Evolutionary conservation across 2,797 vertebrate species (phyloP), one percentile per base, ranked within the genome.

Genomic region (Sebastes reedi): DNA sequence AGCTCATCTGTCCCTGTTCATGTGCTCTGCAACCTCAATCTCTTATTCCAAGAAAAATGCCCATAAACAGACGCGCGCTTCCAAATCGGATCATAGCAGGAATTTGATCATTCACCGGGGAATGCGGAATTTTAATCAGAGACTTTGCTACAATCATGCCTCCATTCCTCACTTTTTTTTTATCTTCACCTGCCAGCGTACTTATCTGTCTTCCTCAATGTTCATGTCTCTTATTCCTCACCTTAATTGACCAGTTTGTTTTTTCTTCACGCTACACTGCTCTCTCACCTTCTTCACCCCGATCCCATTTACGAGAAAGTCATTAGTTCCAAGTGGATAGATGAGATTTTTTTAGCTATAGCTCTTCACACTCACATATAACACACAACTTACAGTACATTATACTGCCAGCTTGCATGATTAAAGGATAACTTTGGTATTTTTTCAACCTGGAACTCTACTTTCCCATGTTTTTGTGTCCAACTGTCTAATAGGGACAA

Each of bases 1-100:
- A 29, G 68, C 80, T 79, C 36, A 73, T 62, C 84, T 61, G 70
- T 46, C 54, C 61, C 30, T 3, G 85, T 25, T 25, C 24, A 25
- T 25, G 24, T 87, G 66, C 61, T 85, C n/a, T 25, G 77, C 67
- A 86, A 80, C 69, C 83, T 82, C 36, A 81, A 81, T 85, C 77
- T 86, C 67, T 81, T 61, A 75, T 83, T 85, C 79, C 67, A 79
- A 84, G 77, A 52, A 86, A 89, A 77, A 61, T 10, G 59, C 34
- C 50, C 78, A 81, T 78, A 87, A 87, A 85, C 83, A 81, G 65
- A 59, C 29, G 13, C 58, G 27, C 1, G 36, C 16, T 22, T 68
- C 64, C 27, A 71, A 88, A 87, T 80, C 69, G 20, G 80, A 82
- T 83, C 67, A 82, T 54, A 81, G 67, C 50, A 27, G 79, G 56